Conservation (phyloP, 92 coral and sea anemone species). For the Siderastrea siderea region DNA sequence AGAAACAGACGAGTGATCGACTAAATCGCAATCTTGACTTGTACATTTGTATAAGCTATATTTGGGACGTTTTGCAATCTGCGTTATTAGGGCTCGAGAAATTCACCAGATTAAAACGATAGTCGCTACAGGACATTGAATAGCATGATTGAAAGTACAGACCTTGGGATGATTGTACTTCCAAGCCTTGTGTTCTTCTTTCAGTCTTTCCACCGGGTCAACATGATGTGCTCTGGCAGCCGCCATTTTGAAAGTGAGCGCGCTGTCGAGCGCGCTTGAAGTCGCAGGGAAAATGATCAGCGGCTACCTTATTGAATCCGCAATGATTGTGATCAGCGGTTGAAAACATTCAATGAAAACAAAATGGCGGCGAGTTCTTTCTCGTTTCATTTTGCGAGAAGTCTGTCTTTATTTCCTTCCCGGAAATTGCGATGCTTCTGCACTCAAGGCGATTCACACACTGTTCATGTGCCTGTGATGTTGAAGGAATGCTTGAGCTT, state of each 20-base stretch:
- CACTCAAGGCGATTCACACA: constrained; percentile 76
- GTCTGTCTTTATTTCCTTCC: constrained; percentile 68
- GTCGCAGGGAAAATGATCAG: not conserved
- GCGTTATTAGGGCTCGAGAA: too few species aligned
- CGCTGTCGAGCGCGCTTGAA: constrained; percentile 23
- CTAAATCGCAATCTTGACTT: not conserved
- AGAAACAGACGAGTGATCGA: too few species aligned
- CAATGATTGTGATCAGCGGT: constrained; percentile 12
- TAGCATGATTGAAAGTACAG: not conserved
- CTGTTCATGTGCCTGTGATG: constrained; percentile 88
- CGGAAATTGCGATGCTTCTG: constrained; percentile 65
- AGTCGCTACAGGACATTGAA: not conserved
- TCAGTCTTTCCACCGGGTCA: constrained; percentile 80
- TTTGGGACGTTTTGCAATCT: too few species aligned
- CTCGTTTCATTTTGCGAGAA: constrained; percentile 63
- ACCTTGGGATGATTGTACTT: constrained; percentile 84
- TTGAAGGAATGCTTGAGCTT: constrained; percentile 85
- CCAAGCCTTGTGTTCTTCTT: constrained; percentile 96
- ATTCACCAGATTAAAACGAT: not conserved
- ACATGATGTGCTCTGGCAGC: constrained; percentile 53
- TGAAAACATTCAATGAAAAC: not conserved
- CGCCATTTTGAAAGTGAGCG: constrained; percentile 75
- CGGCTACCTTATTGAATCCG: constrained; percentile 4
- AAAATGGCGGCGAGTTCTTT: constrained; percentile 80
- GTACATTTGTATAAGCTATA: not conserved